Evolutionary conservation across 2,797 vertebrate genomes (phyloP).

Genomic region (Molossus molossus): DNA sequence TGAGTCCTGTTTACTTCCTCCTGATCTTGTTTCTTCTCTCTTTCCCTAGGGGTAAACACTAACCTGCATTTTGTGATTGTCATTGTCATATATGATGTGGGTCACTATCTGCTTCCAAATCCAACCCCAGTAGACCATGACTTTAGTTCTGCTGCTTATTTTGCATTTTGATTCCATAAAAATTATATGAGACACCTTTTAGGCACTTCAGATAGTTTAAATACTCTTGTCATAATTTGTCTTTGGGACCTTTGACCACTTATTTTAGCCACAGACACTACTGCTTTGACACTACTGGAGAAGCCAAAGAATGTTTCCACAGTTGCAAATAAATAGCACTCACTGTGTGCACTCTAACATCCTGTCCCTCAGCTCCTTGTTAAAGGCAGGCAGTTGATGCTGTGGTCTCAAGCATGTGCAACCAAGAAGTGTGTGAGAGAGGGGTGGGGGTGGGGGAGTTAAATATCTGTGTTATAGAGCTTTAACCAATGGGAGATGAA

Average conservation of each 20-base stretch:
- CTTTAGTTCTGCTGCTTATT: not conserved
- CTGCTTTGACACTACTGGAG: not conserved
- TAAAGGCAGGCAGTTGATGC: not conserved
- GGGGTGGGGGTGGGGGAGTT: not conserved
- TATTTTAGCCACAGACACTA: not conserved
- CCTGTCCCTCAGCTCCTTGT: not conserved
- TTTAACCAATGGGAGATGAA: not conserved
- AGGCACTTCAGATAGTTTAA: not conserved
- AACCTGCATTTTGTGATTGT: not conserved
- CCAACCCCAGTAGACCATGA: not conserved
- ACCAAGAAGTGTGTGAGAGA: not conserved
- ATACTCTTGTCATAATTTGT: not conserved
- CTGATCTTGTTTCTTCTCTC: not conserved
- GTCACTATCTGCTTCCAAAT: not conserved
- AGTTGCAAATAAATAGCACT: not conserved
- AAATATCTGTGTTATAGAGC: not conserved
- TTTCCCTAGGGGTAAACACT: not conserved
- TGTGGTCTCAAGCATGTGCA: not conserved
- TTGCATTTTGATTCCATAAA: not conserved
- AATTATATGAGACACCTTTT: not conserved
- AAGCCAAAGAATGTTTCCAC: not conserved
- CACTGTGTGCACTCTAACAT: accelerated
- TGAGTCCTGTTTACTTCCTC: not conserved
- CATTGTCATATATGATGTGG: not conserved
- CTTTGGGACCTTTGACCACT: not conserved